Conservation (phyloP, 2,113 vertebrate genomes). For the Lepisosteus oculatus region DNA sequence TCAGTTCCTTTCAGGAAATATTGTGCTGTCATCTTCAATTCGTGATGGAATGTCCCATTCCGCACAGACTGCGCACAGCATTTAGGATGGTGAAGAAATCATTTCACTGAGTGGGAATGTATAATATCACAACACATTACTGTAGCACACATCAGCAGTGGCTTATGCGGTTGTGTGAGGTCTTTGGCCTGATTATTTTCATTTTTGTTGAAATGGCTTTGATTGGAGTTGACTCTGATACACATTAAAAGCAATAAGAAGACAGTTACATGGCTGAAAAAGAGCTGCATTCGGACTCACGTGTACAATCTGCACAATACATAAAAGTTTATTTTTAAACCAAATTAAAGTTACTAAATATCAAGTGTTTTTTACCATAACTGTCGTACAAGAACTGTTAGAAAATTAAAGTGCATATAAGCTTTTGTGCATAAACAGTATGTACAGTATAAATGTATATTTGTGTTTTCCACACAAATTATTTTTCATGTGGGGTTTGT, state of each 20-base stretch:
- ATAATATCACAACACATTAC: background rate
- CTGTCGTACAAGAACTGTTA: no score
- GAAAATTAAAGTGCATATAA: no score
- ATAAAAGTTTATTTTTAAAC: conserved; percentile 12
- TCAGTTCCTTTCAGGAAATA: background rate
- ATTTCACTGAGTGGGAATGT: conserved; percentile 4
- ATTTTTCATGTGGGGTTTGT: no score
- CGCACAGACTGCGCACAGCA: background rate
- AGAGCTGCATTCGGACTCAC: conserved; percentile 7
- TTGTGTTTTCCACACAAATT: no score
- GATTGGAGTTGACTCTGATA: conserved; percentile 16
- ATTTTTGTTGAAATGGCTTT: conserved; percentile 13
- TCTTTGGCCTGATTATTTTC: conserved; percentile 14
- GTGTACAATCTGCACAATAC: conserved; percentile 3
- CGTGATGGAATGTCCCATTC: conserved; percentile 7
- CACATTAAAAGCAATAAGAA: conserved; percentile 2
- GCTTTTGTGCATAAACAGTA: no score
- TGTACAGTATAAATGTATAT: no score
- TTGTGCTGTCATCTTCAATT: background rate
- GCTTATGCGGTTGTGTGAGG: conserved; percentile 5
- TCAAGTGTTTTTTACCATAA: no score
- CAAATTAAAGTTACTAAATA: background rate
- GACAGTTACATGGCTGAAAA: background rate
- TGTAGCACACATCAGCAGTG: background rate
- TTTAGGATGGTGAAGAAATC: background rate